Conservation (phyloP, 2,797 vertebrate species). For the Psittacula derbiana region DNA sequence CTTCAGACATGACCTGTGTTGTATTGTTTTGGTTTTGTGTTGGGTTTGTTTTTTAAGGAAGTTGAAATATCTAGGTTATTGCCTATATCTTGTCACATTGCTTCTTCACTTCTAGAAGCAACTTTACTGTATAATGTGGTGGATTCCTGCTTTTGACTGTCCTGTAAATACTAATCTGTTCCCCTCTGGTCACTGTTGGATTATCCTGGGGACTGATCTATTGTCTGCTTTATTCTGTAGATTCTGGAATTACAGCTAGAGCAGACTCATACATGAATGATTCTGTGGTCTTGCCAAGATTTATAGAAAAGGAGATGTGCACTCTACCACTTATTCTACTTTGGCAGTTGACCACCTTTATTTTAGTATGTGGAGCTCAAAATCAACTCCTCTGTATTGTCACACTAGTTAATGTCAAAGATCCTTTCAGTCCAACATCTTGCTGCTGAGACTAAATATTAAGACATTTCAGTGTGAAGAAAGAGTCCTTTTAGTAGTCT, state of each 20-base stretch:
- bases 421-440: neutral
- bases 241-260: neutral
- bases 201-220: neutral
- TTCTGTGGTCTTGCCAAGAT: neutral
- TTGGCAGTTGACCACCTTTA: neutral
- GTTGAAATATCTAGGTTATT: neutral
- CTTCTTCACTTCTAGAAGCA: neutral
- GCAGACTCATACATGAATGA: neutral
- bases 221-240: neutral
- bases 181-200: neutral
- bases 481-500: neutral
- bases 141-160: neutral
- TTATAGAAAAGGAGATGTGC: neutral
- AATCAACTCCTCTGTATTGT: neutral
- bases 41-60: neutral
- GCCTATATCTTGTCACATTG: neutral
- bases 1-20: neutral
- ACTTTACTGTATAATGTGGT: neutral
- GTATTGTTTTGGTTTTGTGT: neutral
- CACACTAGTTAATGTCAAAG: neutral
- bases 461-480: neutral
- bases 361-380: neutral
- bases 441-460: neutral
- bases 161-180: neutral
- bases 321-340: neutral